These are phyloP conservation scores for Noctua fimbriata DNA, from an alignment of 2,888 invertebrate genomes.

Conservation along the genomic window DNA sequence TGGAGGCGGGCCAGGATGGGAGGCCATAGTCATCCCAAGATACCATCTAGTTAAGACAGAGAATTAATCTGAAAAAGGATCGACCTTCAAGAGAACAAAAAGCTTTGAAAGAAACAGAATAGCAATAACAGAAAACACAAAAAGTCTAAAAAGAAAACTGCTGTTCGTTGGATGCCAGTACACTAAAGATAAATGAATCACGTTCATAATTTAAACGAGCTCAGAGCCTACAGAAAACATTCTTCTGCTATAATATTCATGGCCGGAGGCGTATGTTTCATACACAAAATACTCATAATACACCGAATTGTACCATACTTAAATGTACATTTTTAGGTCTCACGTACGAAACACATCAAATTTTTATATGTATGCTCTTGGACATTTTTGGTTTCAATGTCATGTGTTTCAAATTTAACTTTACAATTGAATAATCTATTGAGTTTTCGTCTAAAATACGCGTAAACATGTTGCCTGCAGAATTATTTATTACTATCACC, in stretches of 20 bases:
- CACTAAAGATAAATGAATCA: conserved; percentile 66
- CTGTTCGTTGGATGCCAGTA: conserved; percentile 34
- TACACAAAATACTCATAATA: conserved; percentile 53
- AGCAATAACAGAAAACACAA: conserved; percentile 44
- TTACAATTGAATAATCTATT: conserved; percentile 11
- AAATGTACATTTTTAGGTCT: conserved; percentile 52
- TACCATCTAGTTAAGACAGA: conserved; percentile 69
- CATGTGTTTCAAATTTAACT: not conserved
- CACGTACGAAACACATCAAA: conserved; percentile 35
- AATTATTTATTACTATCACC: conserved; percentile 5
- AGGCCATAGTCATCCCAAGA: conserved; percentile 71
- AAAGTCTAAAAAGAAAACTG: conserved; percentile 39
- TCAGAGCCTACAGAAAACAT: conserved; percentile 60
- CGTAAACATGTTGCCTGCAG: not conserved
- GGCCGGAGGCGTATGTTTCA: conserved; percentile 49
- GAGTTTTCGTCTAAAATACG: not conserved
- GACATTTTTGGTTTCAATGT: conserved; percentile 20
- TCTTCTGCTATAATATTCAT: conserved; percentile 68
- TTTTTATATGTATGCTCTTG: conserved; percentile 29
- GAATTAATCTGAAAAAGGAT: conserved; percentile 71
- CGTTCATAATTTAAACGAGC: conserved; percentile 65
- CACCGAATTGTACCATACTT: conserved; percentile 38
- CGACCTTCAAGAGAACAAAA: conserved; percentile 69
- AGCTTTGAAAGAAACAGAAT: conserved; percentile 36
- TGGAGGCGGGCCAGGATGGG: conserved; percentile 82